Percentiles rank a stretch among this genome's conserved stretches.
These are phyloP conservation scores for Ennomos quercinarius DNA, from an alignment of 2,888 invertebrate species.

Conservation along the genomic window DNA sequence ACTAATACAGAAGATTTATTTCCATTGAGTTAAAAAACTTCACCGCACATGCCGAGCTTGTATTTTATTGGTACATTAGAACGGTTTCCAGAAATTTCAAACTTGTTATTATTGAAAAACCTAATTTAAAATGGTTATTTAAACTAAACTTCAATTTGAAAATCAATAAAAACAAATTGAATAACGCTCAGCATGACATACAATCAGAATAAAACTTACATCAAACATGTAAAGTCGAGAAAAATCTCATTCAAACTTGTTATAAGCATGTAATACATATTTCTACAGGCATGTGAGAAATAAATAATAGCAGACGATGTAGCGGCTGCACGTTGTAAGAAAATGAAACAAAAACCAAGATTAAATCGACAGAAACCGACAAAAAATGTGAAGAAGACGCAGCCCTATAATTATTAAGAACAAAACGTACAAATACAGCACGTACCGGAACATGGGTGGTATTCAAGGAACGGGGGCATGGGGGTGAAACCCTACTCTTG, in stretches of 20 bases:
- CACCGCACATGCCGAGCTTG: too few species aligned
- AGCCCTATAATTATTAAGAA: constrained; percentile 36
- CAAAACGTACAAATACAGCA: constrained; percentile 29
- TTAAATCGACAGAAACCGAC: constrained; percentile 26
- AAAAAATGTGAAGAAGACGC: constrained; percentile 26
- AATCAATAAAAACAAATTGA: too few species aligned
- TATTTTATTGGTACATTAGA: too few species aligned
- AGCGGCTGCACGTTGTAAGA: constrained; percentile 8
- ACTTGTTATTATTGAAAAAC: too few species aligned
- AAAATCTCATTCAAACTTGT: constrained; percentile 4
- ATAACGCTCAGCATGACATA: too few species aligned
- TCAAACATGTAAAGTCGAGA: not conserved
- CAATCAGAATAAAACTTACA: too few species aligned
- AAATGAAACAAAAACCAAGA: constrained; percentile 16
- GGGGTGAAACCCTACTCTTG: too few species aligned
- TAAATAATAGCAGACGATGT: constrained; percentile 18
- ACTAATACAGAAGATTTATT: too few species aligned
- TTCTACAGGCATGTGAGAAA: constrained; percentile 2
- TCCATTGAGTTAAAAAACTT: too few species aligned
- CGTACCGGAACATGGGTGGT: constrained; percentile 21
- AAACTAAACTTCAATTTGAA: too few species aligned
- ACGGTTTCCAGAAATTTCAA: too few species aligned
- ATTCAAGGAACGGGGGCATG: not conserved
- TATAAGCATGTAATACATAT: not conserved
- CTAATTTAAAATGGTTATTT: too few species aligned